A percentile compares a stretch with the other conserved stretches of the same genome.
Conservation (phyloP, 2,797 vertebrate genomes). For the Miichthys miiuy region DNA sequence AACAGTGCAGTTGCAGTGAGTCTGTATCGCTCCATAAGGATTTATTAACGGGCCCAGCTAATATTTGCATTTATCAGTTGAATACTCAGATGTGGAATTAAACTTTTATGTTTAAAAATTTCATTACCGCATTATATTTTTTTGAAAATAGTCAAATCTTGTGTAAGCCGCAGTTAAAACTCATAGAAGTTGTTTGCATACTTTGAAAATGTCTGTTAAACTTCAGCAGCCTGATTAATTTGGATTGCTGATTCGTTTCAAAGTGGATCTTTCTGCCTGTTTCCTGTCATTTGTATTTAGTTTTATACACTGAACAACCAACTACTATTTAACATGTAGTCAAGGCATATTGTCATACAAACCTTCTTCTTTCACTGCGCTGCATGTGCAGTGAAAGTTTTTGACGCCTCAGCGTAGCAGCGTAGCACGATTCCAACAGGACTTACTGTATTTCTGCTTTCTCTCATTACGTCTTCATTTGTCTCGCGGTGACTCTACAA, state of each 20-base stretch:
- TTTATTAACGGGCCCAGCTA: constrained; percentile 14
- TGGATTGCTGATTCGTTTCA: not conserved
- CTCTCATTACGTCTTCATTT: constrained; percentile 78
- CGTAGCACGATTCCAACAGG: constrained; percentile 19
- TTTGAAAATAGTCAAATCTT: not conserved
- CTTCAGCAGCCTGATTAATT: not conserved
- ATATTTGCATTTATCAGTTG: constrained; percentile 16
- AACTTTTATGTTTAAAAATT: constrained; percentile 8
- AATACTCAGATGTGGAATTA: constrained; percentile 19
- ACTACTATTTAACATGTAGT: too few species aligned
- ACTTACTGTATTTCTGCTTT: constrained; percentile 50
- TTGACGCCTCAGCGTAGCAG: not conserved
- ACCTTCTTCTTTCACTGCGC: not conserved
- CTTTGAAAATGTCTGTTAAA: not conserved
- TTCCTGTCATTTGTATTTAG: too few species aligned
- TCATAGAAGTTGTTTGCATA: not conserved
- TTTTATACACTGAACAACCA: too few species aligned
- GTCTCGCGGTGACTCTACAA: constrained; percentile 66
- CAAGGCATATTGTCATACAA: too few species aligned
- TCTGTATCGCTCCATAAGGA: constrained; percentile 9
- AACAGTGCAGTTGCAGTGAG: not conserved
- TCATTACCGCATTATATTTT: constrained; percentile 4
- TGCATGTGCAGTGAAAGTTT: constrained; percentile 33
- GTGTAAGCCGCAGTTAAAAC: not conserved
- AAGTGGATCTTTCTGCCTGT: not conserved